These are phyloP conservation scores for Brachyistius frenatus DNA, from an alignment of 2,113 vertebrate species.

Conservation along the genomic window DNA sequence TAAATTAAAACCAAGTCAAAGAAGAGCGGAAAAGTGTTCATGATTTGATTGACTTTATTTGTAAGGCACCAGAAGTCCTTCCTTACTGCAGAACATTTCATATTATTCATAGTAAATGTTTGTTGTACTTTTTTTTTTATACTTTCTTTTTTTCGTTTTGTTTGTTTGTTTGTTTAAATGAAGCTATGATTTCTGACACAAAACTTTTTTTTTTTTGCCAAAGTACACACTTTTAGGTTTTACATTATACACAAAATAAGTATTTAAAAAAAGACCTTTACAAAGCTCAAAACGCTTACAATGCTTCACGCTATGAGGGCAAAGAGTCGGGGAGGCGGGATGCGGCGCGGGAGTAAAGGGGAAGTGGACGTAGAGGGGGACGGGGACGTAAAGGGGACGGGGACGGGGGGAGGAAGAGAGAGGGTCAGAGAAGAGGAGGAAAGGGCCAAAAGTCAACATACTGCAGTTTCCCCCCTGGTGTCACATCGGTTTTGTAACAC, in stretches of 20 bases:
- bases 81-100: slow-evolving; percentile 86
- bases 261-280: slow-evolving; percentile 83
- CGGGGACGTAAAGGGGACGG: not conserved
- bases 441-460: slow-evolving; percentile 50
- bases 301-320: slow-evolving; percentile 77
- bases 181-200: slow-evolving; percentile 83
- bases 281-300: slow-evolving; percentile 83
- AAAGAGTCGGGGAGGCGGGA: slow-evolving; percentile 30
- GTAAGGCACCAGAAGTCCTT: slow-evolving; percentile 87
- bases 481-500: slow-evolving; percentile 76
- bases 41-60: slow-evolving; percentile 86
- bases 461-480: slow-evolving; percentile 67
- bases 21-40: not conserved
- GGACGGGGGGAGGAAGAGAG: not conserved
- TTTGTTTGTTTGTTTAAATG: slow-evolving; percentile 72
- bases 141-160: slow-evolving; percentile 49
- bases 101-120: slow-evolving; percentile 85
- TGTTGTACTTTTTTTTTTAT: slow-evolving; percentile 70
- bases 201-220: slow-evolving; percentile 77
- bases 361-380: not conserved
- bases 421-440: slow-evolving; percentile 10
- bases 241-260: slow-evolving; percentile 86
- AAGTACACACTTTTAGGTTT: slow-evolving; percentile 84
- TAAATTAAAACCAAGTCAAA: not conserved
- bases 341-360: not conserved